phyloP scores from a whole-genome alignment of 2,888 invertebrate species.

The Rhimphoctona megacephalus region DNA sequence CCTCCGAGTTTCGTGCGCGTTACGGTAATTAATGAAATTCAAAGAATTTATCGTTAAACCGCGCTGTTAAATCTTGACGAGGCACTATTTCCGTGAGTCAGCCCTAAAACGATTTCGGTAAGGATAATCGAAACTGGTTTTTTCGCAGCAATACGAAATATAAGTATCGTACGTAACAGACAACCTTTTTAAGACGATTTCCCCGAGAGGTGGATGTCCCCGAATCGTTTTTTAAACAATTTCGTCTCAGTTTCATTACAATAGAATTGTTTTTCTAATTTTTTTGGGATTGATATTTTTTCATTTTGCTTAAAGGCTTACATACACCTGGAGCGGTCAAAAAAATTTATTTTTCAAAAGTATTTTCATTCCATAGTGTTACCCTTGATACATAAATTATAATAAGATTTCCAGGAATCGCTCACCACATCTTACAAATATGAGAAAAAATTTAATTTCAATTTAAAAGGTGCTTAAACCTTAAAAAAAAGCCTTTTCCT shows the following conservation, averaged over 20 bases:
- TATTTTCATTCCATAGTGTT: no score
- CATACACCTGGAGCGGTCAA: no score
- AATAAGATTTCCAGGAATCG: no score
- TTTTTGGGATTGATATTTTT: not conserved
- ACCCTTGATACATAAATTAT: no score
- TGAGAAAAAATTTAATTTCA: no score
- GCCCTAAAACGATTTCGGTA: slow-evolving; percentile 18
- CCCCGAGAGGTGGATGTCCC: not conserved
- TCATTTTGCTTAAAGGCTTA: not conserved
- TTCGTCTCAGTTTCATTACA: not conserved
- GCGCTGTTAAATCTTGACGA: slow-evolving; percentile 27
- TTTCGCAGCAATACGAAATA: slow-evolving; percentile 14
- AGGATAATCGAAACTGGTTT: slow-evolving; percentile 36
- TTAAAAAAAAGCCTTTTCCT: no score
- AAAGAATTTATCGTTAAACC: slow-evolving; percentile 47
- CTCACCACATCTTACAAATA: no score
- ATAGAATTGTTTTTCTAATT: not conserved
- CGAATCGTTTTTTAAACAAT: not conserved
- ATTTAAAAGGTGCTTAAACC: no score
- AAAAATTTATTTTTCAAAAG: no score
- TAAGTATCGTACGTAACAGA: slow-evolving; percentile 4
- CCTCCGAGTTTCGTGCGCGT: slow-evolving; percentile 17
- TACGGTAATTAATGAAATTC: slow-evolving; percentile 54
- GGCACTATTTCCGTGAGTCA: slow-evolving; percentile 46
- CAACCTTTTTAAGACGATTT: not conserved